phyloP scores from a whole-genome alignment of 2,797 vertebrate species.

The Platalea minor region DNA sequence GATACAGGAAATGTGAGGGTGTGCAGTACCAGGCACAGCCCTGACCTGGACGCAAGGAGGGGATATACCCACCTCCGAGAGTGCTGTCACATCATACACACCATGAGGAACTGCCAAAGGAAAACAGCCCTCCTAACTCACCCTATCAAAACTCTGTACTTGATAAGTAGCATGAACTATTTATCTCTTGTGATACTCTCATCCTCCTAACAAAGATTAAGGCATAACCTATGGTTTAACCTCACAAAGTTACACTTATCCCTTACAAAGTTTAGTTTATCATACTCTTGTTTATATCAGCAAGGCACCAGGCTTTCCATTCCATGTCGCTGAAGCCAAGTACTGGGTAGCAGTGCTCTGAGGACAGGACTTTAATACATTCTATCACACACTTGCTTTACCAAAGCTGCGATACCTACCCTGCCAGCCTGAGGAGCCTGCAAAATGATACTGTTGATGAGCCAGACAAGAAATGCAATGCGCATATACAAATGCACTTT shows the following conservation, averaged over 20 bases:
- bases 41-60: not conserved
- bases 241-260: not conserved
- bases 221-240: not conserved
- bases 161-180: not conserved
- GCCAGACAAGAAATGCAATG: not conserved
- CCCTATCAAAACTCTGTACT: not conserved
- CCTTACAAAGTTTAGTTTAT: not conserved
- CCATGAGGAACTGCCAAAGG: not conserved
- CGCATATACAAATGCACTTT: not conserved
- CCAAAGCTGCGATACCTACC: not conserved
- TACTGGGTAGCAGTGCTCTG: not conserved
- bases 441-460: not conserved
- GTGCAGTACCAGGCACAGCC: not conserved
- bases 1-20: not conserved
- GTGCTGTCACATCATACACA: not conserved
- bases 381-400: not conserved
- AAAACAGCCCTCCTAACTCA: not conserved
- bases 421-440: not conserved
- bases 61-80: not conserved
- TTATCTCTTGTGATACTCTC: not conserved
- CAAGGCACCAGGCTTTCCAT: not conserved
- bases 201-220: not conserved
- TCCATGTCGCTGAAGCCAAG: not conserved
- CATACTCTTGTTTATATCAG: not conserved
- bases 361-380: not conserved